A percentile compares a stretch with the other conserved stretches of the same genome.
phyloP scores from a whole-genome alignment of 2,113 vertebrate species.

The Cochlearius cochlearius region DNA sequence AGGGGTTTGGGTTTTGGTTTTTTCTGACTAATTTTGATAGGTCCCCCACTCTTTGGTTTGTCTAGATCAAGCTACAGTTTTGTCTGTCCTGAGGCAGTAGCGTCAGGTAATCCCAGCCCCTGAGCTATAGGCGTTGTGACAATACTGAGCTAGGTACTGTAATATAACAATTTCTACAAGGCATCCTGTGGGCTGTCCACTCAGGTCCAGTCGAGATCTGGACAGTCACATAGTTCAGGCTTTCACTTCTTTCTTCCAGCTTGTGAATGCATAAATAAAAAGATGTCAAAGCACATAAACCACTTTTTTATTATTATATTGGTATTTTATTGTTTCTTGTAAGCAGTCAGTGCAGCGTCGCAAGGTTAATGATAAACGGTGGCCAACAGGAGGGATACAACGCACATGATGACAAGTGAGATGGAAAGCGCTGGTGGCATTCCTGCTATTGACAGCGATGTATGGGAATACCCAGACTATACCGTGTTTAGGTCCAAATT shows the following conservation, averaged over 20 bases:
- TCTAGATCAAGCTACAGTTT: background rate
- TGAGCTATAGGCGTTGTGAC: background rate
- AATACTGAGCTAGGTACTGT: background rate
- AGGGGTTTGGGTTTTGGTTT: background rate
- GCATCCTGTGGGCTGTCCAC: background rate
- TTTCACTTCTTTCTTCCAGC: background rate
- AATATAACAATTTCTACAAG: background rate
- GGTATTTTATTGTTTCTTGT: background rate
- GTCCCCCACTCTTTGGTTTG: background rate
- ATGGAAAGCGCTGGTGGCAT: background rate
- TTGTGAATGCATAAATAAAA: background rate
- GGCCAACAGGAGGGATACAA: background rate
- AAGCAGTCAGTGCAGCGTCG: rapidly evolving
- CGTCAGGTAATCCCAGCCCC: background rate
- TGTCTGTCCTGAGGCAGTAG: background rate
- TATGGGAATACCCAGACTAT: background rate
- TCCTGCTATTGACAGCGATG: background rate
- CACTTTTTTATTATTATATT: background rate
- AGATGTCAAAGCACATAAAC: background rate
- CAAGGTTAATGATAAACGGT: background rate
- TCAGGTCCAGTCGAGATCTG: background rate
- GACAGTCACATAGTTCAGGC: background rate
- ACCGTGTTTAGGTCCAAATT: background rate
- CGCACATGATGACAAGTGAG: background rate
- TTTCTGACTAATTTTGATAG: background rate